Conservation (phyloP, 2,797 vertebrate genomes). For the Xenopus petersii region DNA sequence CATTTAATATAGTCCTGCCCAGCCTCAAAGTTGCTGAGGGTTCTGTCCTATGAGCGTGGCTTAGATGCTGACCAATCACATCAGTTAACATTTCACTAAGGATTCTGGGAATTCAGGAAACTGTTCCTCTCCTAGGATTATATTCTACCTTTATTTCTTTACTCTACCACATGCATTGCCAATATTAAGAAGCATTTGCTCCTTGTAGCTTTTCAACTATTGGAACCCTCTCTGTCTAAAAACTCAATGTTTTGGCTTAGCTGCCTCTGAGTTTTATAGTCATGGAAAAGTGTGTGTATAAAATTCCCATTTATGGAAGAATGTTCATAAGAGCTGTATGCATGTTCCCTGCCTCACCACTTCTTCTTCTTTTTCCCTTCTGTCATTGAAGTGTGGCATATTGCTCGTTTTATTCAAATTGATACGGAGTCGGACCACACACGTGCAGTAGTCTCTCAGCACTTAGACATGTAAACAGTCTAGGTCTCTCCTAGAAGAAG, state of each 20-base stretch:
- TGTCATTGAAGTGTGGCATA: conserved; percentile 67
- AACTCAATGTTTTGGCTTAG: conserved; percentile 7
- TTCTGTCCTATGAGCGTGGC: too few species aligned
- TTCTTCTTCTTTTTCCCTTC: conserved; percentile 53
- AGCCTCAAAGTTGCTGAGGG: too few species aligned
- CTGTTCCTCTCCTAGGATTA: too few species aligned
- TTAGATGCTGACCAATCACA: too few species aligned
- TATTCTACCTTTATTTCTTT: too few species aligned
- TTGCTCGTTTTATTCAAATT: conserved; percentile 71
- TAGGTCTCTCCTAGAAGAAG: conserved; percentile 72
- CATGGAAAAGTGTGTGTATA: conserved; percentile 9
- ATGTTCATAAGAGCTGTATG: conserved; percentile 34
- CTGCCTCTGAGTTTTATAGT: conserved; percentile 9
- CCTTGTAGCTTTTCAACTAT: not conserved
- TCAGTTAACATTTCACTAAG: too few species aligned
- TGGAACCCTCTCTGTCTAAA: not conserved
- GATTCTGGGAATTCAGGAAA: too few species aligned
- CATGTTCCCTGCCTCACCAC: conserved; percentile 55
- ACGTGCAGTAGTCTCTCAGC: conserved; percentile 74
- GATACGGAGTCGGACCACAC: conserved; percentile 85
- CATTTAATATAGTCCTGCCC: too few species aligned
- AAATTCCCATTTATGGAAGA: conserved; percentile 48
- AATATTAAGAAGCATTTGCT: too few species aligned
- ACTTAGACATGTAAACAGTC: conserved; percentile 78
- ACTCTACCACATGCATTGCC: too few species aligned